Conservation (phyloP, 2,888 invertebrate genomes). For the Xanthia togata region DNA sequence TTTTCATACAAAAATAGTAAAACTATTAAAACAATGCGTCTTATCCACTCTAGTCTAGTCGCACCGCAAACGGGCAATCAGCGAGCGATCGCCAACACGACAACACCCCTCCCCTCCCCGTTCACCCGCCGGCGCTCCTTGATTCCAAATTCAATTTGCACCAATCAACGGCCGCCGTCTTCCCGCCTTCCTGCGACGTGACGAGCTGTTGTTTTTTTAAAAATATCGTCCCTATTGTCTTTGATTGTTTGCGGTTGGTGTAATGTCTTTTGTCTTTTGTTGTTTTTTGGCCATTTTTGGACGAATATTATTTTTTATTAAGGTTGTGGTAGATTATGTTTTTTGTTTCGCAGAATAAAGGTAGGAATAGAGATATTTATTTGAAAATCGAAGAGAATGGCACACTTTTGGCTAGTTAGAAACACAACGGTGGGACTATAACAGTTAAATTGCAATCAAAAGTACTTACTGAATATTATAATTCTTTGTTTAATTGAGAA, state of each 20-base stretch:
- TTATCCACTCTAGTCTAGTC: constrained; percentile 75
- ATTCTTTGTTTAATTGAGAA: no score
- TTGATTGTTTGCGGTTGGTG: constrained; percentile 68
- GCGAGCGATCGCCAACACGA: constrained; percentile 90
- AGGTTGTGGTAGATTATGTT: constrained; percentile 1
- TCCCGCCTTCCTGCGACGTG: constrained; percentile 89
- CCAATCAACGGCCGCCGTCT: constrained; percentile 90
- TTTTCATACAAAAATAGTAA: constrained; percentile 1
- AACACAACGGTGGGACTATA: neutral
- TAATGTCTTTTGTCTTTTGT: constrained; percentile 62
- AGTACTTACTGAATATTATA: no score
- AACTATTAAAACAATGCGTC: constrained; percentile 58
- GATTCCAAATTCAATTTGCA: constrained; percentile 90
- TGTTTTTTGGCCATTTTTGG: constrained; percentile 24
- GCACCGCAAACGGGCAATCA: constrained; percentile 90
- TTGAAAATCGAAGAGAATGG: neutral
- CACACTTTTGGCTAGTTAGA: neutral
- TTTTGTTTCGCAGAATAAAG: neutral
- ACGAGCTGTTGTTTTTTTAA: constrained; percentile 70
- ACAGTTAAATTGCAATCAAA: no score
- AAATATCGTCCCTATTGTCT: constrained; percentile 63
- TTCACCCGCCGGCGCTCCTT: constrained; percentile 75
- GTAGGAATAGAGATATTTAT: neutral
- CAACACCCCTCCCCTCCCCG: constrained; percentile 79
- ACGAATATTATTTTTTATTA: constrained; percentile 29